Percentiles rank a stretch among this genome's conserved stretches.
Conservation (phyloP, 2,888 invertebrate genomes). For the Toxonevra muliebris region DNA sequence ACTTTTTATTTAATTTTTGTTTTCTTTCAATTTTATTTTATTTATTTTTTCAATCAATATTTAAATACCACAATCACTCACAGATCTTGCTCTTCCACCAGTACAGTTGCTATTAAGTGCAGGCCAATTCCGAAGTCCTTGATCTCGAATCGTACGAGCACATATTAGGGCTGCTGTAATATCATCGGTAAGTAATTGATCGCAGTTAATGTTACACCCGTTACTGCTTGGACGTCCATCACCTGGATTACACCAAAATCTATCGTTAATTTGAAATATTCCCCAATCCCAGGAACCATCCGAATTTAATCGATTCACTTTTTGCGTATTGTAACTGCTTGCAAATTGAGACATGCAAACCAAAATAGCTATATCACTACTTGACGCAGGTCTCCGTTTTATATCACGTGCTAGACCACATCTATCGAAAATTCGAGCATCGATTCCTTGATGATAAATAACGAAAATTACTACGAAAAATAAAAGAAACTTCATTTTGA, state of each 20-base stretch:
- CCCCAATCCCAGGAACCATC: constrained; percentile 61
- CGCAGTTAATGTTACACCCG: constrained; percentile 43
- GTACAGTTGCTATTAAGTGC: constrained; percentile 36
- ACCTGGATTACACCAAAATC: constrained; percentile 45
- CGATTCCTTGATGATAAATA: too few relatives aligned
- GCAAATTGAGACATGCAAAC: constrained; percentile 36
- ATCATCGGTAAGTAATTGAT: constrained; percentile 37
- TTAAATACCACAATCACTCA: too few relatives aligned
- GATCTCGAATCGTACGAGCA: constrained; percentile 37
- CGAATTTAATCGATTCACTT: constrained; percentile 63
- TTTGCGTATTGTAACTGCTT: constrained; percentile 56
- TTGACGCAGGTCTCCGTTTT: constrained; percentile 42
- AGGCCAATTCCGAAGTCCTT: constrained; percentile 45
- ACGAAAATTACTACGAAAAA: too few relatives aligned
- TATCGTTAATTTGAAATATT: constrained; percentile 48
- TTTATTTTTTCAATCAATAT: too few relatives aligned
- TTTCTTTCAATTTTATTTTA: too few relatives aligned
- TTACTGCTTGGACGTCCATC: constrained; percentile 31
- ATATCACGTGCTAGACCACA: not conserved
- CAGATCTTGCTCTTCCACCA: too few relatives aligned
- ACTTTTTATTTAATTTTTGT: too few relatives aligned
- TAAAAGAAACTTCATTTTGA: too few relatives aligned
- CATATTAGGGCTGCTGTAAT: constrained; percentile 41
- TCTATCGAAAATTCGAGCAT: not conserved
- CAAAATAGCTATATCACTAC: constrained; percentile 35